phyloP scores from a whole-genome alignment of 2,888 invertebrate genomes.

The Calephelis perditalis region DNA sequence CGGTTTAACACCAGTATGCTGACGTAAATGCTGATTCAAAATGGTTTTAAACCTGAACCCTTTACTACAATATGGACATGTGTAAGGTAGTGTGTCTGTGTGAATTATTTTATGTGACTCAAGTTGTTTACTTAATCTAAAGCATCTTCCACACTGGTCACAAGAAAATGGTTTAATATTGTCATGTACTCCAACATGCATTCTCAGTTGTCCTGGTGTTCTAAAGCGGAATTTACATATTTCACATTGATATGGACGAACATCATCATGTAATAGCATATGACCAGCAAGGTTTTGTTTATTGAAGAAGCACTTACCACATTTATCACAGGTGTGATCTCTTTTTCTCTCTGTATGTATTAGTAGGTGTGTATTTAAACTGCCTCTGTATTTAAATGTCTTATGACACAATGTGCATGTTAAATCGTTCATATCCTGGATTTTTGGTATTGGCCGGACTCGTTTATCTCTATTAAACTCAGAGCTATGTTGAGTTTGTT shows the following conservation, averaged over 20 bases:
- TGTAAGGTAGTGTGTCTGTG: constrained; percentile 87
- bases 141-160: constrained; percentile 61
- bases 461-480: constrained; percentile 40
- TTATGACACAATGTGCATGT: constrained; percentile 53
- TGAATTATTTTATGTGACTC: constrained; percentile 86
- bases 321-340: constrained; percentile 54
- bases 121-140: constrained; percentile 82
- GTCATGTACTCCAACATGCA: constrained; percentile 64
- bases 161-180: constrained; percentile 61
- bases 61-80: constrained; percentile 86
- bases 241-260: constrained; percentile 50
- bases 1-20: constrained; percentile 84
- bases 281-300: constrained; percentile 46
- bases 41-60: constrained; percentile 88
- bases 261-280: constrained; percentile 47
- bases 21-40: constrained; percentile 82
- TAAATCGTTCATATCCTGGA: constrained; percentile 35
- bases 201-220: constrained; percentile 40
- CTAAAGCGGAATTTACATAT: constrained; percentile 54
- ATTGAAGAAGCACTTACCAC: constrained; percentile 50
- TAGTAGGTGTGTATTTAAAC: constrained; percentile 70
- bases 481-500: constrained; percentile 41
- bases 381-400: constrained; percentile 42
- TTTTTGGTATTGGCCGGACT: constrained; percentile 31
- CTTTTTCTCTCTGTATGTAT: constrained; percentile 69